Evolutionary conservation across 2,888 invertebrate genomes (phyloP).

Genomic region (Matsumyia berberina): DNA sequence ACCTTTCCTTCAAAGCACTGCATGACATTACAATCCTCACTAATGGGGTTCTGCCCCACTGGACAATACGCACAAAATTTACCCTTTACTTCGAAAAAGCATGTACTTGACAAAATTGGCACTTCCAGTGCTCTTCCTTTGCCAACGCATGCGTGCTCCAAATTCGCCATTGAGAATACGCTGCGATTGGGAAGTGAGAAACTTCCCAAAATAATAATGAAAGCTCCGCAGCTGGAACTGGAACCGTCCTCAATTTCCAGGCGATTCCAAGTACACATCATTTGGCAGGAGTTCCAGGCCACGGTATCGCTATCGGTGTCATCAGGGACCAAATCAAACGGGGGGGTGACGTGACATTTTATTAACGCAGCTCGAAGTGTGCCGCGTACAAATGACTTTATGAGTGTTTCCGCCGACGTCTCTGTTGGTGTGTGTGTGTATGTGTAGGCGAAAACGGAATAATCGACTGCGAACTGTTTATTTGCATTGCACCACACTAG

Average conservation of each 20-base stretch:
- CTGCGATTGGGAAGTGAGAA: too few relatives aligned
- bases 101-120: constrained; percentile 32
- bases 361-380: constrained; percentile 59
- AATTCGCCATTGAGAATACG: constrained; percentile 16
- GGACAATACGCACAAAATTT: constrained; percentile 46
- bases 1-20: not conserved
- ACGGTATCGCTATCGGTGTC: constrained; percentile 59
- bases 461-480: constrained; percentile 61
- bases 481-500: constrained; percentile 63
- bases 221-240: constrained; percentile 53
- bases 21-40: constrained; percentile 8
- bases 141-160: constrained; percentile 55
- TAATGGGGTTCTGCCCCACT: constrained; percentile 40
- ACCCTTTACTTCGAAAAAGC: constrained; percentile 49
- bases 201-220: constrained; percentile 34
- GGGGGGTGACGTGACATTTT: constrained; percentile 62
- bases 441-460: constrained; percentile 22
- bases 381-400: constrained; percentile 60
- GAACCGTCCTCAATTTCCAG: constrained; percentile 32
- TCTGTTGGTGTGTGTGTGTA: constrained; percentile 29
- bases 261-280: constrained; percentile 53
- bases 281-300: constrained; percentile 53
- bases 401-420: constrained; percentile 17
- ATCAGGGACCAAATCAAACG: constrained; percentile 40
- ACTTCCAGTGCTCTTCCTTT: constrained; percentile 45